Conservation (phyloP, 1,140 invertebrate species). For the Lasioglossum baleicum region DNA sequence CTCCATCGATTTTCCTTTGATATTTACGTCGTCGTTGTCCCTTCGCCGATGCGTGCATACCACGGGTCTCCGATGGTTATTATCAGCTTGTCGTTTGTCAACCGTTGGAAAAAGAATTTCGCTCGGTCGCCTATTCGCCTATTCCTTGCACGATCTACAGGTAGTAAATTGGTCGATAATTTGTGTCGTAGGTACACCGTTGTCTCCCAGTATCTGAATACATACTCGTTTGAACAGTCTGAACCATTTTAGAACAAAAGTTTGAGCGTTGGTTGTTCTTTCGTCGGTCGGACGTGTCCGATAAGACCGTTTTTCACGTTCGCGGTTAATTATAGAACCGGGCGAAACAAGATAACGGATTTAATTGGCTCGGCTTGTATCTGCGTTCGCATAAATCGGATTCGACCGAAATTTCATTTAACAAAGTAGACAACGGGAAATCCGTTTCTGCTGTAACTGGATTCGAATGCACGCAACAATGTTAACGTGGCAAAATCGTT, state of each 20-base stretch:
- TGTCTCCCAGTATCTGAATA: too few species aligned
- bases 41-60: conserved; percentile 19
- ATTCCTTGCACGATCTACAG: conserved; percentile 37
- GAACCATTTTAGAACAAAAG: too few species aligned
- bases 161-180: conserved; percentile 52
- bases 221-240: too few species aligned
- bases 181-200: too few species aligned
- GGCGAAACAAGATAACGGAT: conserved; percentile 12
- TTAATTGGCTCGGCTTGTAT: conserved; percentile 5
- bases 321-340: conserved; percentile 21
- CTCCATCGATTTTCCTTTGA: conserved; percentile 42
- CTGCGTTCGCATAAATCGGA: background rate
- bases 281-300: background rate
- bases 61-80: conserved; percentile 7
- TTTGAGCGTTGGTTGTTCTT: too few species aligned
- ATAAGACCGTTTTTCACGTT: background rate
- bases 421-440: background rate
- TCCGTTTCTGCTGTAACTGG: background rate
- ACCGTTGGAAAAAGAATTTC: conserved; percentile 35
- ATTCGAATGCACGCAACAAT: too few species aligned
- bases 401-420: conserved; percentile 9
- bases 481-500: too few species aligned
- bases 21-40: conserved; percentile 33
- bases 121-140: conserved; percentile 25
- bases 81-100: conserved; percentile 47